Percentiles rank a stretch among this genome's conserved stretches.
Evolutionary conservation across 2,888 invertebrate genomes (phyloP).

Genomic region (Cetonia aurata): DNA sequence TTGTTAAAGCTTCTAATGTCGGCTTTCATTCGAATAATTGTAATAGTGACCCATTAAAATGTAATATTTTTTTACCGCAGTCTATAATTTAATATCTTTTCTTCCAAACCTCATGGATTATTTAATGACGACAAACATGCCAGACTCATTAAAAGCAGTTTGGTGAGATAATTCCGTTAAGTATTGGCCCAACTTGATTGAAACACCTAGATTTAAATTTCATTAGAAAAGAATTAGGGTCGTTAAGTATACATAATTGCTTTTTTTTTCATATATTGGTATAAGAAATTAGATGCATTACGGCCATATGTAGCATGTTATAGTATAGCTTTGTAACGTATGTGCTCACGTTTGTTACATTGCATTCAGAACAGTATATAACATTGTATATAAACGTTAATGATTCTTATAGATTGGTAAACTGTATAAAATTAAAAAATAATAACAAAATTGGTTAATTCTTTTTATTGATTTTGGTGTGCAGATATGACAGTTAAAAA

Average conservation of each 20-base stretch:
- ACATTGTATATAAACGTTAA: too few species aligned
- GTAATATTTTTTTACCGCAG: slow-evolving; percentile 28
- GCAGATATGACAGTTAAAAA: too few species aligned
- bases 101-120: slow-evolving; percentile 5
- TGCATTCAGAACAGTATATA: too few species aligned
- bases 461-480: too few species aligned
- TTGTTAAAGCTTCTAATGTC: slow-evolving; percentile 19
- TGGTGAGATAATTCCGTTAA: slow-evolving; percentile 7
- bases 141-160: slow-evolving; percentile 18
- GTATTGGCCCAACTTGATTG: slow-evolving; percentile 21
- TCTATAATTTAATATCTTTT: slow-evolving; percentile 36
- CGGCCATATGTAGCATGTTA: too few species aligned
- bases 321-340: too few species aligned
- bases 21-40: slow-evolving; percentile 27
- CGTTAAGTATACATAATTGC: slow-evolving; percentile 56
- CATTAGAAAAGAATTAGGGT: slow-evolving; percentile 60
- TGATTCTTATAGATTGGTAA: too few species aligned
- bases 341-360: too few species aligned
- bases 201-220: slow-evolving; percentile 58
- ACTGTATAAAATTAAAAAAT: too few species aligned
- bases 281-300: slow-evolving; percentile 20
- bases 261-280: slow-evolving; percentile 48
- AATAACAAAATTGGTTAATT: too few species aligned
- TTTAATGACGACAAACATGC: slow-evolving; percentile 32
- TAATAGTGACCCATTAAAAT: slow-evolving; percentile 37